Conservation (phyloP, 2,797 vertebrate species). For the Myotis vivesi region DNA sequence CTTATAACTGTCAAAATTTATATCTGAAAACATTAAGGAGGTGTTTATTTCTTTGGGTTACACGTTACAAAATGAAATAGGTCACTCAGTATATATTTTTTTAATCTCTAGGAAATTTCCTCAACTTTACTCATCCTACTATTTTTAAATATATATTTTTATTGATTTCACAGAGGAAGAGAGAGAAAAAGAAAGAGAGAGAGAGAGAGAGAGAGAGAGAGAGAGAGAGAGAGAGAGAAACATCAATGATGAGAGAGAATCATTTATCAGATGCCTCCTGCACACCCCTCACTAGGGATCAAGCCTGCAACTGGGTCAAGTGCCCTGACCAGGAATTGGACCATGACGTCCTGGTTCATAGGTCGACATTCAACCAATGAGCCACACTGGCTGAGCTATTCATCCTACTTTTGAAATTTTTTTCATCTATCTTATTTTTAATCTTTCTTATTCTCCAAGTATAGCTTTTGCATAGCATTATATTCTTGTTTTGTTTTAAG, state of each 20-base stretch:
- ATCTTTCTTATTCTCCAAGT: neutral
- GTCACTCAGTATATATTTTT: neutral
- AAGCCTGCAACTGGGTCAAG: too few relatives aligned
- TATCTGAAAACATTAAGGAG: neutral
- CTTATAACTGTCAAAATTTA: neutral
- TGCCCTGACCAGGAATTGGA: too few relatives aligned
- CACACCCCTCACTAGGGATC: too few relatives aligned
- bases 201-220: too few relatives aligned
- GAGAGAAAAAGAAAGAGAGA: too few relatives aligned
- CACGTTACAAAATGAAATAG: neutral
- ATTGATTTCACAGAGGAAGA: too few relatives aligned
- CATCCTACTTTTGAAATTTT: neutral
- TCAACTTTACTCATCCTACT: neutral
- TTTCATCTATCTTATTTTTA: neutral
- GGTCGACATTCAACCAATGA: too few relatives aligned
- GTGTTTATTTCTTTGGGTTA: neutral
- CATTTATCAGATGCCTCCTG: too few relatives aligned
- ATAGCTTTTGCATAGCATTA: neutral
- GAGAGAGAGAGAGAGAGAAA: too few relatives aligned
- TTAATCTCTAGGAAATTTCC: neutral
- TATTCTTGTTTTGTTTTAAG: neutral
- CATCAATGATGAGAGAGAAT: too few relatives aligned
- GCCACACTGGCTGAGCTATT: neutral
- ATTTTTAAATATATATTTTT: too few relatives aligned
- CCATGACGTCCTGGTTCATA: too few relatives aligned